Conservation (phyloP, 1,140 invertebrate genomes). For the Drosophila melanogaster region Release_6_plus_ISO1_MT NT_037436.4:17721001-17721500, state of each 20-base stretch:
- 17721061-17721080: conserved; percentile 27
- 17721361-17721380: conserved; percentile 72
- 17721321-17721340: conserved; percentile 69
- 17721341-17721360: conserved; percentile 75
- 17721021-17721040: conserved; percentile 75
- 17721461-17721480: conserved; percentile 54
- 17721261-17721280: background rate
- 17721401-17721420: conserved; percentile 69
- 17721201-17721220: no score
- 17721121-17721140: conserved; percentile 5
- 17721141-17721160: background rate
- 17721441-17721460: conserved; percentile 59
- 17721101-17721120: background rate
- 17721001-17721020: conserved; percentile 48
- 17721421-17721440: conserved; percentile 51
- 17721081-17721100: conserved; percentile 6
- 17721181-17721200: no score
- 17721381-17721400: conserved; percentile 20
- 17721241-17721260: no score
- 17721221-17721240: no score
- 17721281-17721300: conserved; percentile 9
- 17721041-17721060: conserved; percentile 56
- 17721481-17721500: conserved; percentile 39
- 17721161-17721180: no score
- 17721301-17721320: conserved; percentile 58